Evolutionary conservation across 2,113 vertebrate species (phyloP).

Genomic region (Gambusia affinis): DNA sequence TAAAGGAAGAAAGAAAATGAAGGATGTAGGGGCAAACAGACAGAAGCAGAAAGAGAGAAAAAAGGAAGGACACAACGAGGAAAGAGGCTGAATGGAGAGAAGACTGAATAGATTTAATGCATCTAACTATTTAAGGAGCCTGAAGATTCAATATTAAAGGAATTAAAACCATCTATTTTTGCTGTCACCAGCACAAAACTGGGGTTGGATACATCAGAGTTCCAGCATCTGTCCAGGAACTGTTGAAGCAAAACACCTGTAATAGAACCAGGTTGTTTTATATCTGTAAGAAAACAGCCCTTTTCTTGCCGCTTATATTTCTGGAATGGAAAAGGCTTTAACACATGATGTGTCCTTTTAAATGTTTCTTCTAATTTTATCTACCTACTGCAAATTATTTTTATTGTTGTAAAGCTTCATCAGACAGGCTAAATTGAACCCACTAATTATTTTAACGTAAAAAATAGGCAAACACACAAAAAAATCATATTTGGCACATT

Average conservation of each 20-base stretch:
- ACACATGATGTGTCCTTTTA: not conserved
- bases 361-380: not conserved
- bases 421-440: not conserved
- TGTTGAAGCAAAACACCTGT: not conserved
- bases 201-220: no score
- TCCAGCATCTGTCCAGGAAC: not conserved
- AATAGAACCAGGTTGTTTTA: not conserved
- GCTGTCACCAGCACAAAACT: no score
- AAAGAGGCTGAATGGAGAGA: no score
- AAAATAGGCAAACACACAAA: not conserved
- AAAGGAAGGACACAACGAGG: no score
- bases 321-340: not conserved
- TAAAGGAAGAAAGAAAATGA: not conserved
- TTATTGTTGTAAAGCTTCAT: not conserved
- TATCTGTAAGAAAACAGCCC: not conserved
- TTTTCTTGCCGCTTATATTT: not conserved
- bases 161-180: no score
- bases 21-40: not conserved
- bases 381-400: not conserved
- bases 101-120: not conserved
- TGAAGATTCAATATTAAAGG: not conserved
- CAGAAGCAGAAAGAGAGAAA: not conserved
- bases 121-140: not conserved
- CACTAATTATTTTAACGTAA: not conserved
- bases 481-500: slow-evolving; percentile 13